Percentiles rank a stretch among this genome's conserved stretches.
Conservation (phyloP, 2,113 vertebrate species). For the Cettia cetti region DNA sequence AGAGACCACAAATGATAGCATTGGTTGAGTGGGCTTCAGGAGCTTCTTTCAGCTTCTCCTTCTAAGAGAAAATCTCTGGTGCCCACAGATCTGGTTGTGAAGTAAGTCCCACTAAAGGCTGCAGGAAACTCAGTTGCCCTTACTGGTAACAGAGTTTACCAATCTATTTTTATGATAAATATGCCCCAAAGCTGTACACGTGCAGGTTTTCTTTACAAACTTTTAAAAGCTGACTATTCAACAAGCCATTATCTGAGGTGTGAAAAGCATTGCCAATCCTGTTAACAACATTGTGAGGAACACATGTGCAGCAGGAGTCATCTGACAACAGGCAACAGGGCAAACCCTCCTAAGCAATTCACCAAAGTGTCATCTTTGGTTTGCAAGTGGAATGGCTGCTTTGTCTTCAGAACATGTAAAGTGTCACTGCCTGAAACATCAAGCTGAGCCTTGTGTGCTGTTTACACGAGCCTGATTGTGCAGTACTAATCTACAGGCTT, state of each 20-base stretch:
- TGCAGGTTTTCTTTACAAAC: background rate
- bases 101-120: background rate
- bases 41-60: background rate
- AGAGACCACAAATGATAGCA: background rate
- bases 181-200: background rate
- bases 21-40: background rate
- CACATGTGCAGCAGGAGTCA: background rate
- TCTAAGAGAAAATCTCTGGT: background rate
- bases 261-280: background rate
- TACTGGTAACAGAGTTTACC: background rate
- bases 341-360: background rate
- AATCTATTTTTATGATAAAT: background rate
- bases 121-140: background rate
- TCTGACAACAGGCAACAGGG: background rate
- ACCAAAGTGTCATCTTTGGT: background rate
- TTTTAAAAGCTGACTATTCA: background rate
- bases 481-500: slow-evolving; percentile 37
- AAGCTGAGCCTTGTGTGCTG: background rate
- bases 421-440: slow-evolving; percentile 27
- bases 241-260: background rate
- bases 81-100: background rate
- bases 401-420: slow-evolving; percentile 36
- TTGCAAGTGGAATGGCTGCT: background rate
- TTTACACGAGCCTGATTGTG: slow-evolving; percentile 16
- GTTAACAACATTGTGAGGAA: background rate